Base-by-base conservation (phyloP, 2,113 vertebrate species). In the Dromas ardeola region DNA sequence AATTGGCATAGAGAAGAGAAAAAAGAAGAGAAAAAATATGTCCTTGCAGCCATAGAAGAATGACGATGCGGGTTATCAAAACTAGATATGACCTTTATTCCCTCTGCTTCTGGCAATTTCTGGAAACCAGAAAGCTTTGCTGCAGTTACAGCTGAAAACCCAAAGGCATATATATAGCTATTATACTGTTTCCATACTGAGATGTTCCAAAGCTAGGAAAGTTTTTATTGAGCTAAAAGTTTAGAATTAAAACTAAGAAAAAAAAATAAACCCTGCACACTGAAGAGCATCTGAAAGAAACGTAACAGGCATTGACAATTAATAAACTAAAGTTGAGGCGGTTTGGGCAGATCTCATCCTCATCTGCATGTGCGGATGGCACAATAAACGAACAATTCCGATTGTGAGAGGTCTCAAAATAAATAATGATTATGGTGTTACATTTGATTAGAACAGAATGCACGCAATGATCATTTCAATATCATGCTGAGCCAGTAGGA, bases 101-200 rank as follows among this genome's bases (percentile, higher is more conserved):
- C 20, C 27, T 55, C 63, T 67, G 63, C 76, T 93, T 77, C 80
- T 86, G 50, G 38, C 82, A 88, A 10, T 80, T 88, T 80, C 59
- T 90, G 59, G 55, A 92, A 95, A 80, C 7, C 30, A 38, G 56
- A 94, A 90, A 61, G 34, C 30, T 82, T 88, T 81, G 34, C 47
- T 86, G 34, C 38, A 63, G 20, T 86, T 90, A 86, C 32, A 93
- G n/a, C 42, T 86, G 74, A 94, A 96, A 97, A 65, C 29, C 42
- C 71, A 80, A 86, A 92, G 45, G 32, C 34, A 32, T 73, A 20
- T 32, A 20, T 53, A 34, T 19, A 38, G 30, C 13, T 88, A 20
- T 55, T 32, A 66, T 6, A 83, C 15, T 36, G 25, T 85, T 80
- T 81, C 29, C 36, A 47, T 29, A 52, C 74, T 42, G 40, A 83